Conservation (phyloP, 2,113 vertebrate genomes). For the Trochalopteron elliotii region DNA sequence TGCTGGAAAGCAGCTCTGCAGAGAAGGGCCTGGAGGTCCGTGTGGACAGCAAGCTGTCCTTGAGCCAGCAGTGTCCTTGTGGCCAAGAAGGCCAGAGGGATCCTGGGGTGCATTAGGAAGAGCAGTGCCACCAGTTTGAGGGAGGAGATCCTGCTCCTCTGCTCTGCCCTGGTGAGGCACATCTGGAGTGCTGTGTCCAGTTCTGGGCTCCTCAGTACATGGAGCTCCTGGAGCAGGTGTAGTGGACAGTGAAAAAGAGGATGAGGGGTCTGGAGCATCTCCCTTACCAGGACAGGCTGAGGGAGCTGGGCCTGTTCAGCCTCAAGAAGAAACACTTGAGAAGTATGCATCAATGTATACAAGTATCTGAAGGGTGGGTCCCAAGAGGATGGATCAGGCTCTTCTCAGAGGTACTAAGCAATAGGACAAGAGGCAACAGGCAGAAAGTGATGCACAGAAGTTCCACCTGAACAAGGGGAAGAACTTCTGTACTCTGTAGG, state of each 20-base stretch:
- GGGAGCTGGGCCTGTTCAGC: not conserved
- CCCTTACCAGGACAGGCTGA: not conserved
- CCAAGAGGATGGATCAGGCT: not conserved
- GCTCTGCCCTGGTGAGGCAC: not conserved
- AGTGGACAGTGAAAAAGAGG: not conserved
- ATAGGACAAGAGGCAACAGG: too few relatives aligned
- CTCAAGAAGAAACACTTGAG: not conserved
- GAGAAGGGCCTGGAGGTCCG: not conserved
- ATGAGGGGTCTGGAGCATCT: not conserved
- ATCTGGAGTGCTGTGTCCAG: not conserved
- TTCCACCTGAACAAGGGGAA: not conserved
- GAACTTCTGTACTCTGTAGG: not conserved
- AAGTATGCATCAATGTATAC: not conserved
- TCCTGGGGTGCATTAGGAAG: not conserved
- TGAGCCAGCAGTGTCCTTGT: not conserved
- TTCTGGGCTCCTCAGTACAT: not conserved
- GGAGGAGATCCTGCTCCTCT: not conserved
- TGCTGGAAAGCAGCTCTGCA: not conserved
- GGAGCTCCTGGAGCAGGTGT: not conserved
- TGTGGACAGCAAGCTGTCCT: not conserved
- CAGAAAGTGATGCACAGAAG: not conserved
- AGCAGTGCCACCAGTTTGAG: not conserved
- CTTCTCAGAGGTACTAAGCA: not conserved
- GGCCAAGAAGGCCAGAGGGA: rapidly evolving
- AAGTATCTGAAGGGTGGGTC: not conserved